These are phyloP conservation scores for Embiotoca jacksoni DNA, from an alignment of 2,113 vertebrate genomes.

Conservation along the genomic window DNA sequence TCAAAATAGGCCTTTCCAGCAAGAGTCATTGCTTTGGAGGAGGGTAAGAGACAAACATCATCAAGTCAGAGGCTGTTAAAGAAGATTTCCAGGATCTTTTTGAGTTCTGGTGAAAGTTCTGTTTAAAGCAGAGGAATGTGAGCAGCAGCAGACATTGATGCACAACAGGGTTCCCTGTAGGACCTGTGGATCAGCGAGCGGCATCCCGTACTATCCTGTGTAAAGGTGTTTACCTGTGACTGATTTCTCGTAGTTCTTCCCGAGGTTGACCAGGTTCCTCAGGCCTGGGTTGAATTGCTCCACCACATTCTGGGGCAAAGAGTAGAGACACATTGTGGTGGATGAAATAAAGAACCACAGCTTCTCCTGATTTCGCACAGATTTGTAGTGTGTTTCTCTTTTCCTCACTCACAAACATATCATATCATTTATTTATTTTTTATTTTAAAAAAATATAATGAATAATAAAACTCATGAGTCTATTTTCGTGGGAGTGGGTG, in stretches of 20 bases:
- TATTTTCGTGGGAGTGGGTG: constrained; percentile 51
- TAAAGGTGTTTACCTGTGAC: constrained; percentile 89
- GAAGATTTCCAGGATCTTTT: neutral
- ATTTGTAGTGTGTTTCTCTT: neutral
- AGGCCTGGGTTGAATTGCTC: constrained; percentile 97
- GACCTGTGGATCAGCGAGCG: too few species aligned
- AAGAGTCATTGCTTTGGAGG: constrained; percentile 88
- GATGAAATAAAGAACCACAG: neutral
- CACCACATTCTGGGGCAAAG: constrained; percentile 93
- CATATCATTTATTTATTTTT: too few species aligned
- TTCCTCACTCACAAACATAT: neutral
- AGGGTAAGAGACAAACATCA: constrained; percentile 43
- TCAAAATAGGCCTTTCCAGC: constrained; percentile 95
- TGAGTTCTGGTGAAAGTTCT: neutral
- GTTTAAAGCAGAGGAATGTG: neutral
- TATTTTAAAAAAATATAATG: too few species aligned
- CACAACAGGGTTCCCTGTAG: neutral
- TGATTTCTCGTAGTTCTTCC: constrained; percentile 97
- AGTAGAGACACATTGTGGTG: constrained; percentile 21
- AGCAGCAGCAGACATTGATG: neutral
- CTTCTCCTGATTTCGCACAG: neutral
- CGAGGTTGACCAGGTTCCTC: constrained; percentile 95
- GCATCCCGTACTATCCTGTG: too few species aligned
- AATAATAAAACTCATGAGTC: constrained; percentile 9
- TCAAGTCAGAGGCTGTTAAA: neutral